These are phyloP conservation scores for Tipula lateralis DNA, from an alignment of 2,888 invertebrate genomes.

Conservation along the genomic window DNA sequence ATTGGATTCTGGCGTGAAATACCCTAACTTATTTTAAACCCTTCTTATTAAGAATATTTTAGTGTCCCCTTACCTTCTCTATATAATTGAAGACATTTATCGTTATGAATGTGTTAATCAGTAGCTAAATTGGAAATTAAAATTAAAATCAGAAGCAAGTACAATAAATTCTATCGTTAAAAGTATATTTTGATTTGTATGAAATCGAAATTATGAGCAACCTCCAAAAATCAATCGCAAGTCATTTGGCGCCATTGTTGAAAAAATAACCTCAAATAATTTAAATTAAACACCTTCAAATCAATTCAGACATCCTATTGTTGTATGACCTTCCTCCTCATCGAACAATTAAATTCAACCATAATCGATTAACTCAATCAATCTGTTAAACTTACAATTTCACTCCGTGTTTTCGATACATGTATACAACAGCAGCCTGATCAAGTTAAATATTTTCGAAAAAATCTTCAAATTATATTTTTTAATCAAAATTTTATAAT, in stretches of 20 bases:
- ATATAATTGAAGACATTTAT: no score
- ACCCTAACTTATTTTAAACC: no score
- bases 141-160: no score
- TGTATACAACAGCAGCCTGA: background rate
- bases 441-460: background rate
- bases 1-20: no score
- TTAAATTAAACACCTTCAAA: background rate
- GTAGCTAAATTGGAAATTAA: no score
- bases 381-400: background rate
- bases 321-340: background rate
- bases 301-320: background rate
- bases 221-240: background rate
- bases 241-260: background rate
- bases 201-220: background rate
- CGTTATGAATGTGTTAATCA: no score
- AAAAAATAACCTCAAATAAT: background rate
- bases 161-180: no score
- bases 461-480: background rate
- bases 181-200: background rate
- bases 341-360: background rate
- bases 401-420: background rate
- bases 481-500: background rate
- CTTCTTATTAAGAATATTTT: no score
- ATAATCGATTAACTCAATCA: background rate
- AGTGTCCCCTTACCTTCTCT: no score